A percentile compares a stretch with the other conserved stretches of the same genome.
Conservation (phyloP, 1,140 invertebrate species). For the Chionoecetes opilio region DNA sequence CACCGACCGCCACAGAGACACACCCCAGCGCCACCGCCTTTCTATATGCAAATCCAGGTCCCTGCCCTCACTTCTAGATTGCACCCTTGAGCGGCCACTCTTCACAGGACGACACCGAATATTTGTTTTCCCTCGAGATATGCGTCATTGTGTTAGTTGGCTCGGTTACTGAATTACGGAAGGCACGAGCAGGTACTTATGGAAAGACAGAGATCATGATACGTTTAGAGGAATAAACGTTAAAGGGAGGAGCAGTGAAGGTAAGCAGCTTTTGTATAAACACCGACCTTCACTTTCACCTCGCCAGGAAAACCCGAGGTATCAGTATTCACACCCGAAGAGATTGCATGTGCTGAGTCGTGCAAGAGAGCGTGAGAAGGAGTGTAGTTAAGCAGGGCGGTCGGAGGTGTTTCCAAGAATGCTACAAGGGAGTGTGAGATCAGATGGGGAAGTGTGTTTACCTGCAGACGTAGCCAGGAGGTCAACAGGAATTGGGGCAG, state of each 20-base stretch:
- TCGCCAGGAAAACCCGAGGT: background rate
- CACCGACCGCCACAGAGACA: slow-evolving; percentile 36
- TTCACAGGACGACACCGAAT: slow-evolving; percentile 38
- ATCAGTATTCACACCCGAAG: background rate
- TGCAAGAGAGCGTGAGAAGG: background rate
- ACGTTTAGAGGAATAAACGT: background rate
- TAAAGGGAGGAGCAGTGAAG: background rate
- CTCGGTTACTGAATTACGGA: slow-evolving; percentile 28
- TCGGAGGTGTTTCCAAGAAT: background rate
- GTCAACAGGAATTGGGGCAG: background rate
- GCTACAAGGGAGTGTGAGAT: background rate
- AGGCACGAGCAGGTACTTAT: background rate
- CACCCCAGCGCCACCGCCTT: slow-evolving; percentile 31
- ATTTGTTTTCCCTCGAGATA: slow-evolving; percentile 42
- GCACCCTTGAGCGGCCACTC: slow-evolving; percentile 44
- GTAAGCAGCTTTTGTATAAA: background rate
- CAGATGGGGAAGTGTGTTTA: background rate
- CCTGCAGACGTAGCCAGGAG: background rate
- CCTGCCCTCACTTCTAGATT: slow-evolving; percentile 41
- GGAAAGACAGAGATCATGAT: background rate
- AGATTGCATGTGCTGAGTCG: background rate
- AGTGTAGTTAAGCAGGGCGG: background rate
- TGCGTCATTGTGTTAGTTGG: background rate
- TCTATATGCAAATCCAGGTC: slow-evolving; percentile 56
- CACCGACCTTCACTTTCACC: background rate